Conservation (phyloP, 37 sponge, comb jelly and placozoan species). For the Agelas oroides region DNA sequence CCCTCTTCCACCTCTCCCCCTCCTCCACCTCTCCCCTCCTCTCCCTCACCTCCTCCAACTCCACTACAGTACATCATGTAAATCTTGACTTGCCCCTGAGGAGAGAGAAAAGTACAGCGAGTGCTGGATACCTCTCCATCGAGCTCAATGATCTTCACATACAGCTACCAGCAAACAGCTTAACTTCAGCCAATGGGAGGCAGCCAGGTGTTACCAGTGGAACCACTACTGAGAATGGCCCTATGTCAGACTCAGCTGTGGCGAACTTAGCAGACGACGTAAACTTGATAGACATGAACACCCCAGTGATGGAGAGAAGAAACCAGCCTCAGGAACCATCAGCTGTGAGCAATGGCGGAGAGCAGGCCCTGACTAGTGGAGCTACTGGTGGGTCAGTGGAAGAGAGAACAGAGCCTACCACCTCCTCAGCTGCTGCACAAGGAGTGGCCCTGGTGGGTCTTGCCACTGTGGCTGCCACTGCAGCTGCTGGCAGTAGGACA, state of each 20-base stretch:
- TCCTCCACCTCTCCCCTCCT: background rate
- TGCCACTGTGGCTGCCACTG: background rate
- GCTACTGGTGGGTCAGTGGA: too few relatives aligned
- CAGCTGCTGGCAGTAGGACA: background rate
- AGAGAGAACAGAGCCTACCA: too few relatives aligned
- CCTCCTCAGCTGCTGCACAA: too few relatives aligned
- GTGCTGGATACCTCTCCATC: conserved; percentile 36
- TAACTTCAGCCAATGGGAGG: background rate
- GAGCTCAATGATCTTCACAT: conserved; percentile 61
- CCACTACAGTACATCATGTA: conserved; percentile 18
- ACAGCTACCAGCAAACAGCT: background rate
- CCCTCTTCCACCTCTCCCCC: background rate
- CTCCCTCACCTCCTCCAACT: background rate
- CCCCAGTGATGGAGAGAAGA: too few relatives aligned
- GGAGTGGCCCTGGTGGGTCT: background rate
- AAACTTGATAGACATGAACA: too few relatives aligned
- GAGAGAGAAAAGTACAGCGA: conserved; percentile 43
- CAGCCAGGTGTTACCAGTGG: background rate
- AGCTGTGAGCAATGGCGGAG: too few relatives aligned
- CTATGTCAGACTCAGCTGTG: background rate
- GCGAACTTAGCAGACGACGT: background rate
- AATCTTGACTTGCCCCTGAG: conserved; percentile 32
- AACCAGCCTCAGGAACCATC: too few relatives aligned
- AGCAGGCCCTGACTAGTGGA: too few relatives aligned
- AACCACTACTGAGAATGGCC: background rate